These are phyloP conservation scores for Caenorhabditis virilis DNA, from an alignment of 2,888 invertebrate genomes.

Conservation along the genomic window DNA sequence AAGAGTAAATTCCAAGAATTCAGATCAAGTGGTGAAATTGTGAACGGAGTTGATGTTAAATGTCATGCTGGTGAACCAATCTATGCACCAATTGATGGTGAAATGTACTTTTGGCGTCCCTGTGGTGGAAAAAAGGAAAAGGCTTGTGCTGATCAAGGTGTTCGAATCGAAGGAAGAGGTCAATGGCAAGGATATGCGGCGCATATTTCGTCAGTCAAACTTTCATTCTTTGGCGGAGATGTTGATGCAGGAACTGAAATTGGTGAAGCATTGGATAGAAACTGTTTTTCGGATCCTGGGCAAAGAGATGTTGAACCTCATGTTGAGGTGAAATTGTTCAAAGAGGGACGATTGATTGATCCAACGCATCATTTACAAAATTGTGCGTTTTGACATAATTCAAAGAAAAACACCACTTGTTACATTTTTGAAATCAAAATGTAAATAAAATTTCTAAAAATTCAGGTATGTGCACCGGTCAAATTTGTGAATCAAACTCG, in stretches of 20 bases:
- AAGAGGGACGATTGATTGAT: constrained; percentile 61
- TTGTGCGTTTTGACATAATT: too few species aligned
- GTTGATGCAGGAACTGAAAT: constrained; percentile 58
- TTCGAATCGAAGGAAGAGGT: constrained; percentile 65
- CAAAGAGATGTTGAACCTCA: constrained; percentile 41
- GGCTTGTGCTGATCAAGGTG: constrained; percentile 65
- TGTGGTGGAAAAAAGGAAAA: constrained; percentile 50
- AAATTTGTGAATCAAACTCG: constrained; percentile 67
- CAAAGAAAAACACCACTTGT: too few species aligned
- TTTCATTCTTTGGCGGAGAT: constrained; percentile 59
- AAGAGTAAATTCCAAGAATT: neutral
- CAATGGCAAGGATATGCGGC: constrained; percentile 68
- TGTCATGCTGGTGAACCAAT: constrained; percentile 41
- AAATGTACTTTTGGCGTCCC: constrained; percentile 56
- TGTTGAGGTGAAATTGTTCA: constrained; percentile 43
- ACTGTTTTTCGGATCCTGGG: constrained; percentile 32
- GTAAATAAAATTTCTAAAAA: neutral
- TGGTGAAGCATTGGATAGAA: constrained; percentile 47
- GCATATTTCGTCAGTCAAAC: constrained; percentile 61
- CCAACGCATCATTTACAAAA: constrained; percentile 65
- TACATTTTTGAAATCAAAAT: neutral
- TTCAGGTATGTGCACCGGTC: constrained; percentile 68
- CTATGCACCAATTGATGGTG: constrained; percentile 63
- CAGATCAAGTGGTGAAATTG: constrained; percentile 49
- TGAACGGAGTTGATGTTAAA: constrained; percentile 50